Base-by-base conservation (phyloP, 2,113 vertebrate species). In the Callipepla californica region DNA sequence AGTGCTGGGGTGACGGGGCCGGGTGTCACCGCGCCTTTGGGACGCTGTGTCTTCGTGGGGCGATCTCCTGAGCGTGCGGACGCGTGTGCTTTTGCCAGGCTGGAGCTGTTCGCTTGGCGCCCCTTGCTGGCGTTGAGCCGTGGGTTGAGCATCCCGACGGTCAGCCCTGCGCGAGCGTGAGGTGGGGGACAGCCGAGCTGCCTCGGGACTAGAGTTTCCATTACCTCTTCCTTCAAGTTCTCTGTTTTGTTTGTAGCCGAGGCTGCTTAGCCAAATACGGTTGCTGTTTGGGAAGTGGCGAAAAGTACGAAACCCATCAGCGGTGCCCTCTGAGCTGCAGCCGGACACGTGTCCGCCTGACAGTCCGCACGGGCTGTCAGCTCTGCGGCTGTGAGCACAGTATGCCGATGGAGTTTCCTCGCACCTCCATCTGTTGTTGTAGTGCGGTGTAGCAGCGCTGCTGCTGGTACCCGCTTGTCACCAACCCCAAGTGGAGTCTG, bases 21-120 rank as follows among this genome's bases (percentile, higher is more conserved):
- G 32, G 3, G 61, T 44, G 74, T 74, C 28, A 38, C 42, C 25
- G 2, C 2, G 4, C 36, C 90, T 65, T 26, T 19, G 22, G 19
- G 6, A 0, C 23, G 51, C 11, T 26, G 2, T 1, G 0, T 18
- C 65, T n/a, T 32, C 18, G 32, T 58, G 55, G 55, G 55, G 32
- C 20, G 68, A 10, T 73, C 48, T 62, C 14, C 9, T 25, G 72
- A 9, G 13, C 22, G 4, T 28, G 22, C 5, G 20, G 36, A 26
- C 2, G 1, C 30, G n/a, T 20, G 1, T 0, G 7, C 8, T 38
- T 47, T 20, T 47, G 21, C 42, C 26, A 67, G 66, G 50, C 14
- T 70, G 34, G 59, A 86, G 70, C 2, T 0, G 22, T 68, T 69
- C 5, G 4, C 5, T 1, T 53, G 38, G 32, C 26, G 32, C 30